Conservation (phyloP, 2,113 vertebrate species). For the Hystrix cristata region DNA sequence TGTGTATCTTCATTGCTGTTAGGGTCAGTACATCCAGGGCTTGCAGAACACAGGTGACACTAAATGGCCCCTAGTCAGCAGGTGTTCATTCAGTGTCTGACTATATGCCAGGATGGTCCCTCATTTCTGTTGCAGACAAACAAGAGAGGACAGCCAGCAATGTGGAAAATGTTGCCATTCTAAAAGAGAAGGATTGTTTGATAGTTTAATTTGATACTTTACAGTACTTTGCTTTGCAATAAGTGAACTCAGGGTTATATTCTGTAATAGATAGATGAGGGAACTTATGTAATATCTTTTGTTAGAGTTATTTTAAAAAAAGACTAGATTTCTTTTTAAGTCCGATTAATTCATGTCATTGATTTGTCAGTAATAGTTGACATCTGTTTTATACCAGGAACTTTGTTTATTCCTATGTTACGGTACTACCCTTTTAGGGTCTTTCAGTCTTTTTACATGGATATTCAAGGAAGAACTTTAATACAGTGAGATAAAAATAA, state of each 20-base stretch:
- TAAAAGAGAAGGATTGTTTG: neutral
- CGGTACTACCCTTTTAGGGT: neutral
- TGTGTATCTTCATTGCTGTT: neutral
- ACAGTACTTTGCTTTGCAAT: constrained; percentile 26
- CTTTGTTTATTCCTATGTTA: constrained; percentile 56
- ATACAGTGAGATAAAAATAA: neutral
- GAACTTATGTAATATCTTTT: constrained; percentile 44
- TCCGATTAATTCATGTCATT: constrained; percentile 32
- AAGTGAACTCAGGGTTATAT: constrained; percentile 12
- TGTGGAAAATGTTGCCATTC: neutral
- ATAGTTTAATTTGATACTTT: constrained; percentile 53
- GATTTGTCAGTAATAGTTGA: constrained; percentile 20
- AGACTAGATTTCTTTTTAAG: neutral
- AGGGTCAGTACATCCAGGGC: neutral
- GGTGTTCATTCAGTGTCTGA: neutral
- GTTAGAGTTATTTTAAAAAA: constrained; percentile 50
- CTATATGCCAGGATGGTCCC: neutral
- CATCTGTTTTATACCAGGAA: constrained; percentile 3
- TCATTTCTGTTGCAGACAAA: neutral
- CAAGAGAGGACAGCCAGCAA: neutral
- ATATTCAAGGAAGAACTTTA: constrained; percentile 29
- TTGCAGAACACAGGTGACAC: neutral
- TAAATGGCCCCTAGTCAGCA: neutral
- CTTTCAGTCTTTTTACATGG: constrained; percentile 13
- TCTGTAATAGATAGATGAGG: neutral